These are phyloP conservation scores for Drosophila arawakana DNA, from an alignment of 1,140 invertebrate genomes.

Conservation along the genomic window DNA sequence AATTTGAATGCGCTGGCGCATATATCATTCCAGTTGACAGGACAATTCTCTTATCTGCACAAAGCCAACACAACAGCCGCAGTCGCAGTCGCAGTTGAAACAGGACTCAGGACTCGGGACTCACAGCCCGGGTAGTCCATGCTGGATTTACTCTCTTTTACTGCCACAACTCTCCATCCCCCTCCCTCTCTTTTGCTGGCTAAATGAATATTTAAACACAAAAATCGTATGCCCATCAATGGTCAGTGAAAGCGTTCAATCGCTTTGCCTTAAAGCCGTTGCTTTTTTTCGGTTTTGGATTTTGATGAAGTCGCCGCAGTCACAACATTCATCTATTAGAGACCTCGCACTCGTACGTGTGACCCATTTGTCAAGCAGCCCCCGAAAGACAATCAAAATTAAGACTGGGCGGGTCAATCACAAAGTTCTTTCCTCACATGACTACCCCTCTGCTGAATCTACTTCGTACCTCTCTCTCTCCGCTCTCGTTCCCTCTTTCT, in stretches of 20 bases:
- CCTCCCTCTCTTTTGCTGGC: constrained; percentile 11
- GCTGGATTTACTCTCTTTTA: constrained; percentile 34
- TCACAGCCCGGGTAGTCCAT: constrained; percentile 8
- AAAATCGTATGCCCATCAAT: constrained; percentile 48
- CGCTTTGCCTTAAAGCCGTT: constrained; percentile 48
- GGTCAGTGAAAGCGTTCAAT: constrained; percentile 26
- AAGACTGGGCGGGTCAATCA: constrained; percentile 70
- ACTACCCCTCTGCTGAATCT: neutral
- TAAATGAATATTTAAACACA: constrained; percentile 77
- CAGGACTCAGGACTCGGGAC: neutral
- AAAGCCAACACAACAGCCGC: constrained; percentile 84
- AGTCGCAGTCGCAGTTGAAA: constrained; percentile 30
- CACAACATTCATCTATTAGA: constrained; percentile 62
- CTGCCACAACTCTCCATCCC: neutral
- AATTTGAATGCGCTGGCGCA: constrained; percentile 84
- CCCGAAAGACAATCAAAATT: constrained; percentile 77
- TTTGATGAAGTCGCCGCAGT: constrained; percentile 70
- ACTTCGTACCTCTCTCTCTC: constrained; percentile 8
- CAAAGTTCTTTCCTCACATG: constrained; percentile 13
- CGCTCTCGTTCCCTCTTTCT: neutral
- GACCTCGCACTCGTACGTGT: constrained; percentile 56
- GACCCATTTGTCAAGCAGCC: constrained; percentile 75
- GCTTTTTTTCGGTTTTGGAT: constrained; percentile 2
- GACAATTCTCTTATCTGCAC: constrained; percentile 84
- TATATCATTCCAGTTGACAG: constrained; percentile 84